Evolutionary conservation across 2,888 invertebrate genomes (phyloP), one percentile per base, ranked within the genome.

Genomic region (Hecatera dysodea): DNA sequence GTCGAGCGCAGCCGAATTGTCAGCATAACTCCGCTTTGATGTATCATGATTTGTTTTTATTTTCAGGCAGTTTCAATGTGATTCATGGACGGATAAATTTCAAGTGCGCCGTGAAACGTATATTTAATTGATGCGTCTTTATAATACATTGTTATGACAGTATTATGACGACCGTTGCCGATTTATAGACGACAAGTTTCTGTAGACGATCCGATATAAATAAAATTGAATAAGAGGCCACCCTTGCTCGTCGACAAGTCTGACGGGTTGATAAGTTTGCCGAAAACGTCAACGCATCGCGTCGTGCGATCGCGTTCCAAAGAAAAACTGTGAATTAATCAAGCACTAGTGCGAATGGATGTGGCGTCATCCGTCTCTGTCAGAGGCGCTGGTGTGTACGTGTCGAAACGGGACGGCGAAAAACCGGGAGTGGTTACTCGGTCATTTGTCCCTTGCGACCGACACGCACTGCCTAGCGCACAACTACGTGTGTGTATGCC

Each of bases 11-110:
- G 92, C 94, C 93, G 94, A 93, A 96, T 96, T 94, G 95, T 95
- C 95, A 95, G 95, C 95, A 95, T 96, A 95, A 95, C 95, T 95
- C 88, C 87, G 92, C 95, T 95, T 95, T 95, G 95, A 95, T 95
- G 95, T 95, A 92, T 90, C 92, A 92, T 93, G 94, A 94, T 95
- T 95, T 95, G 94, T 94, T 95, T 95, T 95, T 95, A 94, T 95
- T 95, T 94, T 92, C 90, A 89, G 92, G 89, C 93, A 90, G 90
- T 94, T 93, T 89, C 91, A 90, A 85, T 84, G 92, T 95, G 95
- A 95, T 95, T 95, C 94, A 95, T 95, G 92, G 92, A 80, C 85
- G 92, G 93, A 94, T 94, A 94, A 93, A 94, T 94, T 93, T 93
- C 92, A 91, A 93, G 91, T 92, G 92, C 90, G 90, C 92, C 88